A percentile compares a stretch with the other conserved stretches of the same genome.
phyloP scores from a whole-genome alignment of 2,113 vertebrate species.

The Canis aureus region DNA sequence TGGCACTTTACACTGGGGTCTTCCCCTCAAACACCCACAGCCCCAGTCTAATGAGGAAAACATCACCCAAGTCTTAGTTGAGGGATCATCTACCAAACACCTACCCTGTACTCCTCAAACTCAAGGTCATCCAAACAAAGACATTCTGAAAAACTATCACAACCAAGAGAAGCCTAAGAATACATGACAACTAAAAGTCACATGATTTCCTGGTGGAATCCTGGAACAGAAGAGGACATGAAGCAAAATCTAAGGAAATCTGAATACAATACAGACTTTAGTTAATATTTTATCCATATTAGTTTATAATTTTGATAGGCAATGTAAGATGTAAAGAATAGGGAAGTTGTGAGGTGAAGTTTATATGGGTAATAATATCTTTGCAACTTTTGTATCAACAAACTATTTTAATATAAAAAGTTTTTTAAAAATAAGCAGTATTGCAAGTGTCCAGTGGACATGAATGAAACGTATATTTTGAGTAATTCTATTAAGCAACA shows the following conservation, averaged over 20 bases:
- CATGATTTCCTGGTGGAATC: not conserved
- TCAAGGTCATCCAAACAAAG: not conserved
- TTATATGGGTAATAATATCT: not conserved
- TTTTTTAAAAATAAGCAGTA: not conserved
- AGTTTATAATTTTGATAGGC: not conserved
- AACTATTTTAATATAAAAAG: not conserved
- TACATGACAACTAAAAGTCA: not conserved
- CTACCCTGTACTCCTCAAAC: no score
- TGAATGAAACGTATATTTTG: not conserved
- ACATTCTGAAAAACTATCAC: not conserved
- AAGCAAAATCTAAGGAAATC: not conserved
- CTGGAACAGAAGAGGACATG: not conserved
- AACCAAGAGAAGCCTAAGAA: not conserved
- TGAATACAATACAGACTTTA: not conserved
- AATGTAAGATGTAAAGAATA: not conserved
- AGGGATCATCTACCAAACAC: not conserved
- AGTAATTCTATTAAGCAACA: not conserved
- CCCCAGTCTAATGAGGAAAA: not conserved
- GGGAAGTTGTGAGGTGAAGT: not conserved
- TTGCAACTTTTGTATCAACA: not conserved
- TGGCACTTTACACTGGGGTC: not conserved
- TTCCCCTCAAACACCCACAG: not conserved
- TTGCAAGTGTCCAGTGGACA: not conserved
- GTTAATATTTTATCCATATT: not conserved
- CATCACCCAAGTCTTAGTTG: not conserved